These are phyloP conservation scores for Orycteropus afer DNA, from an alignment of 2,113 vertebrate genomes.

Conservation along the genomic window DNA sequence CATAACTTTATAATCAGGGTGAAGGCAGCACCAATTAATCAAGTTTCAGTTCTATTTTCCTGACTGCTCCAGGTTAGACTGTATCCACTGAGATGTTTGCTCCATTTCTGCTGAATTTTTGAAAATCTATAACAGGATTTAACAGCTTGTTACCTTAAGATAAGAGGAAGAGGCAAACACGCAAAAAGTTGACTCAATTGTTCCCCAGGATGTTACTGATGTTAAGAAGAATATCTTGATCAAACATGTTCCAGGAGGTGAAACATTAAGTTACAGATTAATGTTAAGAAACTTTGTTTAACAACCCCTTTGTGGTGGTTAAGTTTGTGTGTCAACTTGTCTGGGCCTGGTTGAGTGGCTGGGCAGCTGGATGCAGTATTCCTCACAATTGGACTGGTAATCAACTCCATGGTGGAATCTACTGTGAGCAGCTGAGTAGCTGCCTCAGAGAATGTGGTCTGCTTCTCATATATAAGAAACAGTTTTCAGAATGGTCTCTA, in stretches of 20 bases:
- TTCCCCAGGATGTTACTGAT: background rate
- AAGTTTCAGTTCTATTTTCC: background rate
- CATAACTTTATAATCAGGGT: background rate
- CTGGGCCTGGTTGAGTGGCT: too few relatives aligned
- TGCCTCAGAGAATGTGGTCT: too few relatives aligned
- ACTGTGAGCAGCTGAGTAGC: too few relatives aligned
- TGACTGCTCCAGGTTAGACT: background rate
- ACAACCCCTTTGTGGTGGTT: too few relatives aligned
- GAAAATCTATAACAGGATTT: background rate
- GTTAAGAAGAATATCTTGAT: background rate
- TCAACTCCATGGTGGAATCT: too few relatives aligned
- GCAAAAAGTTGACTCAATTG: background rate
- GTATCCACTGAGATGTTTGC: background rate
- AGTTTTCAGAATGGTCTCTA: too few relatives aligned
- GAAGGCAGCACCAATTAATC: background rate
- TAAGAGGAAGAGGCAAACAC: background rate
- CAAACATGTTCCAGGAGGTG: background rate
- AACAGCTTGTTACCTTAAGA: background rate
- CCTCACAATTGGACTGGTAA: too few relatives aligned
- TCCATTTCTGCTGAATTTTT: background rate
- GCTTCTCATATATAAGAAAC: too few relatives aligned
- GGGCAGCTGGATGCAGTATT: too few relatives aligned
- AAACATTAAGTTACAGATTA: background rate
- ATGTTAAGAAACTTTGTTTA: background rate
- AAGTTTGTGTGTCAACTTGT: too few relatives aligned